These are phyloP conservation scores for Globodera rostochiensis DNA, from an alignment of 1,140 invertebrate species.

Conservation along the genomic window DNA sequence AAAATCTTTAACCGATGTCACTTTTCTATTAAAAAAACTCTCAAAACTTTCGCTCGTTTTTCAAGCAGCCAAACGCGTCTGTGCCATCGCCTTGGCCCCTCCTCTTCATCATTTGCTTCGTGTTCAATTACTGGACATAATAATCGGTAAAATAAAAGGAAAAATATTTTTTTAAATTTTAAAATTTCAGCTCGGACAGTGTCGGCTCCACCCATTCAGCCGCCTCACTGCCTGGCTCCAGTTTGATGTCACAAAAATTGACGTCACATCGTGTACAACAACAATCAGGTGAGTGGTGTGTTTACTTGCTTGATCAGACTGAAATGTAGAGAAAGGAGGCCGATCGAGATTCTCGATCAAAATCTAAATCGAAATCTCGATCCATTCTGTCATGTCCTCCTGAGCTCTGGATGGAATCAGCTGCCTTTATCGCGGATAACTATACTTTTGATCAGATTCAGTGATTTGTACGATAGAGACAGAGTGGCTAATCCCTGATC, in stretches of 20 bases:
- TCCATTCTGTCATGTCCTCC: no score
- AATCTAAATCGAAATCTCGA: no score
- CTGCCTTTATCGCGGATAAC: no score
- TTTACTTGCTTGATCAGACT: no score
- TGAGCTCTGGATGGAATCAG: no score
- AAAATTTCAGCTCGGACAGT: constrained; percentile 17
- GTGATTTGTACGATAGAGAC: no score
- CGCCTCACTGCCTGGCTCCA: constrained; percentile 10
- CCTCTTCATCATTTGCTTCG: constrained; percentile 9
- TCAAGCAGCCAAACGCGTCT: not conserved
- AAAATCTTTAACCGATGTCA: not conserved
- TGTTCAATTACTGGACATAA: not conserved
- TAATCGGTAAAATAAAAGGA: constrained; percentile 4
- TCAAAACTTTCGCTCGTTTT: not conserved
- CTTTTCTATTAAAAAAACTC: not conserved
- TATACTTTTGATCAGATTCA: no score
- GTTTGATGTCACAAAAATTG: constrained; percentile 11
- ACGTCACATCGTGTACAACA: not conserved
- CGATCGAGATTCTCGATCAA: no score
- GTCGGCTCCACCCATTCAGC: constrained; percentile 19
- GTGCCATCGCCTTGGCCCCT: constrained; percentile 16
- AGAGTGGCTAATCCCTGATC: no score
- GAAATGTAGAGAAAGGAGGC: no score
- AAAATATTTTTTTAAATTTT: not conserved
- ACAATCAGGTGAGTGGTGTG: not conserved